Evolutionary conservation across 1,140 invertebrate species (phyloP).

Genomic region (Pantala flavescens): DNA sequence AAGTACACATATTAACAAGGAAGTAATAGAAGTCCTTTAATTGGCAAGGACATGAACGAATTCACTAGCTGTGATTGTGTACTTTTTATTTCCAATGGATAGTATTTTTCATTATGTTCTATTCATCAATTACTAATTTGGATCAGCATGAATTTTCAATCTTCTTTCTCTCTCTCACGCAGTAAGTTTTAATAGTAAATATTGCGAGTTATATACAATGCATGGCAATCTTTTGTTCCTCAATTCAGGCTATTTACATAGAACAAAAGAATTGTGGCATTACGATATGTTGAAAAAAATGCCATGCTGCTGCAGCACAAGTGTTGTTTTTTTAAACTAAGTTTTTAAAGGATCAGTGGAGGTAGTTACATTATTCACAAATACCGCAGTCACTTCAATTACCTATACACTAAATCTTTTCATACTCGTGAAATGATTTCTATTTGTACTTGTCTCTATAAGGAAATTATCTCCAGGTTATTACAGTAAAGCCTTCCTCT

Average conservation of each 20-base stretch:
- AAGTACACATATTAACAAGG: too few species aligned
- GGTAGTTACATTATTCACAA: constrained; percentile 13
- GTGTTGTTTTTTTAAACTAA: not conserved
- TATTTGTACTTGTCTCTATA: constrained; percentile 18
- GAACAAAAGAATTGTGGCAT: not conserved
- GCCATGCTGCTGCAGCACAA: not conserved
- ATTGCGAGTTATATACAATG: not conserved
- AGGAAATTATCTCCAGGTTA: not conserved
- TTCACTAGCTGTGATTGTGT: too few species aligned
- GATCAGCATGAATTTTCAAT: not conserved
- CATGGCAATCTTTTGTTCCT: not conserved
- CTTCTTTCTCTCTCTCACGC: not conserved
- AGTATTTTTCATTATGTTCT: too few species aligned
- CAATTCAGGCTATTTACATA: not conserved
- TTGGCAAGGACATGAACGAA: too few species aligned
- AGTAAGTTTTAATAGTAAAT: not conserved
- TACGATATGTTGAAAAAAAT: constrained; percentile 10
- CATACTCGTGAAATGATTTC: constrained; percentile 20
- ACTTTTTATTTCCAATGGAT: too few species aligned
- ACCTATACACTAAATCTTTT: constrained; percentile 16
- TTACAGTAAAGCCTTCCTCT: constrained; percentile 20
- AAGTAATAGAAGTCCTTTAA: too few species aligned
- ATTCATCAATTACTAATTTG: not conserved
- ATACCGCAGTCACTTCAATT: constrained; percentile 13
- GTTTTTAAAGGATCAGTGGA: not conserved